phyloP scores from a whole-genome alignment of 2,113 vertebrate genomes.

The Penelope pileata region DNA sequence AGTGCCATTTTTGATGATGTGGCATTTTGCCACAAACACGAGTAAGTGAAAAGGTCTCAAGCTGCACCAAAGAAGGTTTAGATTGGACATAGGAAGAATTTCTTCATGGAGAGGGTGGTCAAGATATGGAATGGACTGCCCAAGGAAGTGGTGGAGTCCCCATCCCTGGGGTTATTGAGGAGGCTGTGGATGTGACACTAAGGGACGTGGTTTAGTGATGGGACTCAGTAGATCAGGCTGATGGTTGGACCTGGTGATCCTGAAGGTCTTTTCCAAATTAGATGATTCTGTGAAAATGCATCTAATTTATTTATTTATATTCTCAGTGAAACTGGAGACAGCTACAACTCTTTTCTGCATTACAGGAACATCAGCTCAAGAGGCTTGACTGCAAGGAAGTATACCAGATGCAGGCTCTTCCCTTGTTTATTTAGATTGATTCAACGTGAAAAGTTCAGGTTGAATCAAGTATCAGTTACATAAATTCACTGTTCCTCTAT shows the following conservation, averaged over 20 bases:
- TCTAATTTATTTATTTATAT: not conserved
- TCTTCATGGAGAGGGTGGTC: not conserved
- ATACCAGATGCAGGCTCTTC: not conserved
- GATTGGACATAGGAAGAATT: not conserved
- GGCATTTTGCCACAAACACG: not conserved
- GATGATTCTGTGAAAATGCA: not conserved
- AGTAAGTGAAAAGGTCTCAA: not conserved
- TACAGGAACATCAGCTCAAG: not conserved
- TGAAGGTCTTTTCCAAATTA: not conserved
- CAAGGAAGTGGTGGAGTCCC: not conserved
- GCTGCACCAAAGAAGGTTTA: not conserved
- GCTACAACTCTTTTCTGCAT: not conserved
- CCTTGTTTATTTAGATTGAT: not conserved
- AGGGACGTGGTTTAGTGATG: not conserved
- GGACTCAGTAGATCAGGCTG: not conserved
- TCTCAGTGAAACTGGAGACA: not conserved
- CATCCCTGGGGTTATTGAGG: not conserved
- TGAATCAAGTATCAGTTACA: not conserved
- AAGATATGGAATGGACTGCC: not conserved
- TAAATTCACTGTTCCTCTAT: not conserved
- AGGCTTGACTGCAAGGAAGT: not conserved
- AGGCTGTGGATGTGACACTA: not conserved
- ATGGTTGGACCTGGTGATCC: not conserved
- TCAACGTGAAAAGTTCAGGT: not conserved
- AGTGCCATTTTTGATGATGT: not conserved